Evolutionary conservation across 1,140 invertebrate genomes (phyloP).

Genomic region (Cotesia vestalis): DNA sequence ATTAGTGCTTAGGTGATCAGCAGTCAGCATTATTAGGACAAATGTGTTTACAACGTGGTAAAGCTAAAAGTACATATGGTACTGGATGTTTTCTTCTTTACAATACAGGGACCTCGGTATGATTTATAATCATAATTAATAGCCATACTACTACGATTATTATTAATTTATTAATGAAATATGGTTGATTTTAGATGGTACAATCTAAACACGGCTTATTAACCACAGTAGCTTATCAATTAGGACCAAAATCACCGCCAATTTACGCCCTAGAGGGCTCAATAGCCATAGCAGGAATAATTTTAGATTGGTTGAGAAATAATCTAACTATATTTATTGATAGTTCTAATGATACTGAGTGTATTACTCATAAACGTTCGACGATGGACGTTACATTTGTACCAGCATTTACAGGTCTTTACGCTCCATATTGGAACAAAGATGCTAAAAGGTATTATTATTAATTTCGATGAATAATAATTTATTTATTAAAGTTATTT

Average conservation of each 20-base stretch:
- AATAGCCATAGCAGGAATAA: constrained; percentile 84
- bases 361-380: constrained; percentile 76
- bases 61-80: constrained; percentile 94
- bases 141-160: background rate
- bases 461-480: no score
- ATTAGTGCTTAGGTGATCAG: constrained; percentile 89
- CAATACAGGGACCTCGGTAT: constrained; percentile 85
- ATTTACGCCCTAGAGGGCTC: constrained; percentile 93
- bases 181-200: constrained; percentile 70
- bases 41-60: constrained; percentile 85
- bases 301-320: constrained; percentile 88
- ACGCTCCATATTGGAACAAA: constrained; percentile 94
- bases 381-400: constrained; percentile 93
- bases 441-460: constrained; percentile 83
- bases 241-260: constrained; percentile 79
- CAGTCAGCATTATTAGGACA: constrained; percentile 93
- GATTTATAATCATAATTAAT: constrained; percentile 40
- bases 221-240: constrained; percentile 94
- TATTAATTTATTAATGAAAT: constrained; percentile 12
- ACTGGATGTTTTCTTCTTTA: constrained; percentile 95
- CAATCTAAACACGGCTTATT: constrained; percentile 89
- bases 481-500: no score
- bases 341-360: constrained; percentile 77
- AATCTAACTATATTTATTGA: constrained; percentile 83
- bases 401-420: constrained; percentile 93